Percentiles rank a stretch among this genome's conserved stretches.
phyloP scores from a whole-genome alignment of 2,113 vertebrate species.

The Anas platyrhynchos region DNA sequence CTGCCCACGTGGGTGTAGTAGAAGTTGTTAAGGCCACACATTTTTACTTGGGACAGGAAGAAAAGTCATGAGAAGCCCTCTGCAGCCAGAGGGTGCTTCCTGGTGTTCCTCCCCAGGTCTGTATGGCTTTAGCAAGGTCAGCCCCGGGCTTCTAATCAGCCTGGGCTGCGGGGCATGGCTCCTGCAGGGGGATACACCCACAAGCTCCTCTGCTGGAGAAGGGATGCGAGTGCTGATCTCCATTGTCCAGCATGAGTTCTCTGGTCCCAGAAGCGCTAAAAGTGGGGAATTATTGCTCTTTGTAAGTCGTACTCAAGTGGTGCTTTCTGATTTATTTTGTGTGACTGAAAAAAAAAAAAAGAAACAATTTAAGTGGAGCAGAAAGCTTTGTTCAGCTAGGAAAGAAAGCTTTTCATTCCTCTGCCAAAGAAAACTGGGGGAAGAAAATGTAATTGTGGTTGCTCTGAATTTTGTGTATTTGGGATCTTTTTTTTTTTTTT shows the following conservation, averaged over 20 bases:
- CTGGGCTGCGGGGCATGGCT: too few species aligned
- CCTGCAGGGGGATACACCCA: background rate
- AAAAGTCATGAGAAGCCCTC: background rate
- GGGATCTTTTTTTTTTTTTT: background rate
- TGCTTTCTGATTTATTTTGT: background rate
- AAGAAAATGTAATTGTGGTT: background rate
- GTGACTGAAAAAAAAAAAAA: background rate
- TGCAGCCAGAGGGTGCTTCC: background rate
- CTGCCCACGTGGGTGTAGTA: background rate
- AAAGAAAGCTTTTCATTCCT: background rate
- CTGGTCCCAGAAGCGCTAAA: background rate
- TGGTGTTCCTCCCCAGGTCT: background rate
- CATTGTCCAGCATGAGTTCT: background rate
- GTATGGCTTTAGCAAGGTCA: accelerated
- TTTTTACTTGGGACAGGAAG: background rate
- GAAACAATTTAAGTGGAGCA: background rate
- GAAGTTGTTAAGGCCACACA: background rate
- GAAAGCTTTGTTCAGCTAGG: background rate
- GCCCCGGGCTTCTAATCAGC: accelerated
- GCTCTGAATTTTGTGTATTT: background rate
- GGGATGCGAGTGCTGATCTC: accelerated
- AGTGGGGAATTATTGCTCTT: background rate
- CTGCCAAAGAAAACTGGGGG: background rate
- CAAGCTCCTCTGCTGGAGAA: too few species aligned
- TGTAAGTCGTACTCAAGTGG: accelerated